Conservation (phyloP, 1,140 invertebrate species). For the Pemphigus obesinymphae region DNA sequence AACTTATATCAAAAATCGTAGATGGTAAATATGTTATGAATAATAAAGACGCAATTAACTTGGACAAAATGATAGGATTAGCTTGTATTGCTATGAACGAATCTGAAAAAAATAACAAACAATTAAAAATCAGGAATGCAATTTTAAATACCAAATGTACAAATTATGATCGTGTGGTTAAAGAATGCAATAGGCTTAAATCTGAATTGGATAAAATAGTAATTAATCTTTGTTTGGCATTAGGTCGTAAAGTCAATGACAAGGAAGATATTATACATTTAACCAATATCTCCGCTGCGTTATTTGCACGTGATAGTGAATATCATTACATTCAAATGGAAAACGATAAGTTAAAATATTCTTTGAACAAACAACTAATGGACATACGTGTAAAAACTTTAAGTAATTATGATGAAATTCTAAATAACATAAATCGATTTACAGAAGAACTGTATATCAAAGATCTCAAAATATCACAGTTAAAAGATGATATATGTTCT, state of each 20-base stretch:
- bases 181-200: neutral
- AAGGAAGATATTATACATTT: neutral
- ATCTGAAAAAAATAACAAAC: neutral
- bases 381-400: neutral
- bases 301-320: neutral
- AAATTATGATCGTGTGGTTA: neutral
- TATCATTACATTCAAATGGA: neutral
- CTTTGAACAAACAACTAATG: neutral
- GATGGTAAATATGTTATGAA: neutral
- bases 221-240: constrained; percentile 6
- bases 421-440: neutral
- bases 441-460: neutral
- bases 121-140: neutral
- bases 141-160: neutral
- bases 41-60: neutral
- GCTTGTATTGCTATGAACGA: neutral
- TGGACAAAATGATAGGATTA: neutral
- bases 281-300: neutral
- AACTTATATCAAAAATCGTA: neutral
- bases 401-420: neutral
- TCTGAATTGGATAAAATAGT: neutral
- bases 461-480: neutral
- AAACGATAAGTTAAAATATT: neutral
- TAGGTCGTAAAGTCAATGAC: neutral
- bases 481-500: neutral